Conservation (phyloP, 2,797 vertebrate genomes). For the Anniella stebbinsi region DNA sequence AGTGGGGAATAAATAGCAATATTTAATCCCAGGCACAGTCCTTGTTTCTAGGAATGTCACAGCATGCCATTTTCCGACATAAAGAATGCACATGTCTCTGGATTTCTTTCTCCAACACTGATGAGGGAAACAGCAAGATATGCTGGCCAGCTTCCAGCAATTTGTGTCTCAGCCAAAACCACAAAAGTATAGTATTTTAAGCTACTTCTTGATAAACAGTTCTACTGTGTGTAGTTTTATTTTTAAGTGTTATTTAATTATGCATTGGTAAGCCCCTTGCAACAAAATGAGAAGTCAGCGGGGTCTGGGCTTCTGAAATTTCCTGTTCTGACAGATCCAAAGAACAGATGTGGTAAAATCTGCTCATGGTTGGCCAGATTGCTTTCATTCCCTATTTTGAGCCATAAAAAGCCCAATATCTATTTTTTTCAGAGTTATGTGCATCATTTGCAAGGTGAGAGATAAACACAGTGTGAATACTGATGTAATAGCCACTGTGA, state of each 20-base stretch:
- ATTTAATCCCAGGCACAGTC: neutral
- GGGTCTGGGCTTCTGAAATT: slow-evolving; percentile 54
- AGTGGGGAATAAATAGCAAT: neutral
- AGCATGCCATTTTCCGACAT: rapidly evolving
- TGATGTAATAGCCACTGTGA: rapidly evolving
- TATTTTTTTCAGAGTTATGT: neutral
- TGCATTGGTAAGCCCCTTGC: slow-evolving; percentile 36
- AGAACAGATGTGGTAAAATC: slow-evolving; percentile 71
- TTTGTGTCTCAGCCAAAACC: slow-evolving; percentile 25
- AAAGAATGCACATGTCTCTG: neutral
- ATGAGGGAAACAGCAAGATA: neutral
- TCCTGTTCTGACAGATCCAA: slow-evolving; percentile 54
- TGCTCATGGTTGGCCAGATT: slow-evolving; percentile 36
- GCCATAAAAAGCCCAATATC: slow-evolving; percentile 44
- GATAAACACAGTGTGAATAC: rapidly evolving
- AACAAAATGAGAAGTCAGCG: slow-evolving; percentile 39
- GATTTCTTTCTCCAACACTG: slow-evolving; percentile 27
- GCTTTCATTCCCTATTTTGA: slow-evolving; percentile 56
- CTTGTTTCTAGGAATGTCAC: neutral
- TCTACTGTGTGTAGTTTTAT: slow-evolving; percentile 31
- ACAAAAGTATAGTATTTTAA: neutral
- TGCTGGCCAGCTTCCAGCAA: slow-evolving; percentile 18
- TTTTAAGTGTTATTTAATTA: slow-evolving; percentile 49
- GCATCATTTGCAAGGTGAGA: rapidly evolving
- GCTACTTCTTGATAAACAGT: slow-evolving; percentile 38